These are phyloP conservation scores for Pterostichus niger DNA, from an alignment of 2,888 invertebrate species.

Conservation along the genomic window DNA sequence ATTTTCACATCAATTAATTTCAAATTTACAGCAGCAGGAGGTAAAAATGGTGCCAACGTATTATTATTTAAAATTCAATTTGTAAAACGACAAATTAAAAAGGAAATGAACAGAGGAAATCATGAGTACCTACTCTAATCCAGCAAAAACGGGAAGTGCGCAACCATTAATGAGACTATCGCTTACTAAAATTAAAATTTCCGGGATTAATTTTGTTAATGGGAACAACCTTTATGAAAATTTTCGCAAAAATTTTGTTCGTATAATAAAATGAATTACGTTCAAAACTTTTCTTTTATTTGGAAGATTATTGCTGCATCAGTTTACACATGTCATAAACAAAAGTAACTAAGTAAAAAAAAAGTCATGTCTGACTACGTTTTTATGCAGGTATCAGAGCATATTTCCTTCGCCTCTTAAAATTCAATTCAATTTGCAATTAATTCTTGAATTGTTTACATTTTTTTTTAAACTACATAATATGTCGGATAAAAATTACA, in stretches of 20 bases:
- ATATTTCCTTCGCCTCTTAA: too few species aligned
- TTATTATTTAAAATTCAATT: constrained; percentile 47
- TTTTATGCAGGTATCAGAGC: too few species aligned
- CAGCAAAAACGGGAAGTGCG: constrained; percentile 22
- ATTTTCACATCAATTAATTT: constrained; percentile 45
- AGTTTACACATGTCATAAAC: too few species aligned
- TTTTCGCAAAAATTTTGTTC: neutral
- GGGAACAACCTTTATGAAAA: neutral
- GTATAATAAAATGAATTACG: neutral
- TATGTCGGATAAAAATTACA: too few species aligned
- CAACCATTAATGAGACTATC: constrained; percentile 31
- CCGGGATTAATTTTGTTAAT: constrained; percentile 12
- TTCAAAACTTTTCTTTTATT: too few species aligned
- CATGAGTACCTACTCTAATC: constrained; percentile 34
- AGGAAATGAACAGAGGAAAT: constrained; percentile 25
- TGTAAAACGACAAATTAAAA: constrained; percentile 42
- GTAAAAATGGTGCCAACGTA: constrained; percentile 37
- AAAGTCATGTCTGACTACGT: too few species aligned
- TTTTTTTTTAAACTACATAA: too few species aligned
- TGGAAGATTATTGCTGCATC: too few species aligned
- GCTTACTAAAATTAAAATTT: constrained; percentile 44
- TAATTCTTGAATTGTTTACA: too few species aligned
- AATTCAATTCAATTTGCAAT: too few species aligned
- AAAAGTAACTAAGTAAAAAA: too few species aligned
- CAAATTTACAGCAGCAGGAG: constrained; percentile 9